Percentiles rank a stretch among this genome's conserved stretches.
These are phyloP conservation scores for Phalanger gymnotis DNA, from an alignment of 2,797 vertebrate species.

Conservation along the genomic window DNA sequence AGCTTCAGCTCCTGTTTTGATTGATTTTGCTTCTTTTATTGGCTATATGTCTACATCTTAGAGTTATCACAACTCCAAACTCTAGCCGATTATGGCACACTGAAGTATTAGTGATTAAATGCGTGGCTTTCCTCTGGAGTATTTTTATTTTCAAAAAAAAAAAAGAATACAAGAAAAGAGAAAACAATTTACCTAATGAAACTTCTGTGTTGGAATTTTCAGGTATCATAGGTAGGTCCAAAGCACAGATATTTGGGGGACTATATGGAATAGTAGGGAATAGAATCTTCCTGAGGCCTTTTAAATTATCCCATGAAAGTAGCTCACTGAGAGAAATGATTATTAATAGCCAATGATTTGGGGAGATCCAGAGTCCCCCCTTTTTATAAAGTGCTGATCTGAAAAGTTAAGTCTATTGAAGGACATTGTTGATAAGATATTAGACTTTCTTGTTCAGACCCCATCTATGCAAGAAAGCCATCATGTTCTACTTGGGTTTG, in stretches of 20 bases:
- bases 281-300: not conserved
- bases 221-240: not conserved
- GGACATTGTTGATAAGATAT: not conserved
- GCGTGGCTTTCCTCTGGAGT: not conserved
- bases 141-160: not conserved
- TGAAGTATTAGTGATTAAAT: not conserved
- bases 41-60: not conserved
- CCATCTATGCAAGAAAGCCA: not conserved
- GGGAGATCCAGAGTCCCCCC: not conserved
- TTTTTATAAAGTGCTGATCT: not conserved
- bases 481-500: not conserved
- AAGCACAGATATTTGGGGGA: not conserved
- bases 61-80: not conserved
- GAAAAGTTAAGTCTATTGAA: not conserved
- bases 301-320: not conserved
- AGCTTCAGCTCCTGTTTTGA: not conserved
- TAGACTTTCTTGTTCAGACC: not conserved
- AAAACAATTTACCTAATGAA: not conserved
- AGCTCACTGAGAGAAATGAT: not conserved
- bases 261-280: not conserved
- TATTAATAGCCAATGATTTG: not conserved
- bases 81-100: not conserved
- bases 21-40: not conserved
- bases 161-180: not conserved
- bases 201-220: not conserved